phyloP scores from a whole-genome alignment of 2,797 vertebrate genomes.

The Denticeps clupeoides region DNA sequence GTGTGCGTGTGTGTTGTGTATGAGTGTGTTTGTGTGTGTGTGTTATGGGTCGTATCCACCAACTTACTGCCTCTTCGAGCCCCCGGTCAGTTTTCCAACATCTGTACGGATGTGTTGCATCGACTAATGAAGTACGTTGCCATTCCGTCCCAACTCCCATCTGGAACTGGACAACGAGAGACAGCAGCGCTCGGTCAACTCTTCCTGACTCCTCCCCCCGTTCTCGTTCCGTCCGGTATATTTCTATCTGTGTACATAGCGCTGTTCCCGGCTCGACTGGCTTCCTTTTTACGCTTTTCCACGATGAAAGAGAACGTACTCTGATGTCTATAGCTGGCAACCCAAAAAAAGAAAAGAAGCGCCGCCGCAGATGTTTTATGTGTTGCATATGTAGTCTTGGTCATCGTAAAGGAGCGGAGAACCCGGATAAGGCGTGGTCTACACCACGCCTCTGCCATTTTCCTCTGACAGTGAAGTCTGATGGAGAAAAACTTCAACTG shows the following conservation, averaged over 20 bases:
- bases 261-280: conserved; percentile 35
- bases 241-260: conserved; percentile 36
- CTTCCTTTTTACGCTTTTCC: conserved; percentile 11
- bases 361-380: too few relatives aligned
- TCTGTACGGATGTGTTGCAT: conserved; percentile 12
- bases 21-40: conserved; percentile 8
- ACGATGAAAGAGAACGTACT: neutral
- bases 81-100: neutral
- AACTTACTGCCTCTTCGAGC: too few relatives aligned
- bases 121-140: conserved; percentile 22
- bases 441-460: too few relatives aligned
- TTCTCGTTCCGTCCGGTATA: conserved; percentile 30
- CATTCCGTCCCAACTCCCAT: conserved; percentile 13
- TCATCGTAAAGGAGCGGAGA: too few relatives aligned
- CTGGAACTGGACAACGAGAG: conserved; percentile 8
- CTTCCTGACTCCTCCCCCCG: neutral
- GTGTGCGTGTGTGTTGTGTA: conserved; percentile 17
- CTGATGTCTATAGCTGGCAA: too few relatives aligned
- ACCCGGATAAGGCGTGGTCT: too few relatives aligned
- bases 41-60: too few relatives aligned
- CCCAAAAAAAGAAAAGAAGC: too few relatives aligned
- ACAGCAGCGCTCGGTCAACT: conserved; percentile 3
- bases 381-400: too few relatives aligned
- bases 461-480: too few relatives aligned
- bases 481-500: too few relatives aligned